Evolutionary conservation across 2,888 invertebrate species (phyloP).

Genomic region (Heliconius charithonia): DNA sequence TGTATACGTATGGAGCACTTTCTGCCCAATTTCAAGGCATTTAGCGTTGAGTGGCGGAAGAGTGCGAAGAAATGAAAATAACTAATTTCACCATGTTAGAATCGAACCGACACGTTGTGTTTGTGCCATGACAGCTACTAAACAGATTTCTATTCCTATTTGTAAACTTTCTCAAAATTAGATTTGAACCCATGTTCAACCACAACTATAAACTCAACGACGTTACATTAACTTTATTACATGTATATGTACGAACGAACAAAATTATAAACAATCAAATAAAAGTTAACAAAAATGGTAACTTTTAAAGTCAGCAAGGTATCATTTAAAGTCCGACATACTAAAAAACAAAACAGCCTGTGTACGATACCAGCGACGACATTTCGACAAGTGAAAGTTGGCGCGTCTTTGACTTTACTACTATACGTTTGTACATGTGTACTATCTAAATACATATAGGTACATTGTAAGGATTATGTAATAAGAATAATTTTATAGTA

Average conservation of each 20-base stretch:
- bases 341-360: not conserved
- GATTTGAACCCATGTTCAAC: not conserved
- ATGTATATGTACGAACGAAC: not conserved
- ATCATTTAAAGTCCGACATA: not conserved
- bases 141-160: not conserved
- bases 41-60: too few species aligned
- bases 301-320: not conserved
- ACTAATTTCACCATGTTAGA: fast-evolving
- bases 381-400: constrained; percentile 32
- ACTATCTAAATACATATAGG: not conserved
- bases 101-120: not conserved
- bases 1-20: not conserved
- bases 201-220: not conserved
- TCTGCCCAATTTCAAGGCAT: too few species aligned
- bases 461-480: not conserved
- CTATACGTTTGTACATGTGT: not conserved
- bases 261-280: not conserved
- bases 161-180: not conserved
- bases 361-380: constrained; percentile 4
- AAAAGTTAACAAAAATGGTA: not conserved
- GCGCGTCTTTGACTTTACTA: constrained; percentile 2
- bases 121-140: not conserved
- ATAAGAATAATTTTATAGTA: not conserved
- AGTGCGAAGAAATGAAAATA: not conserved
- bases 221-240: not conserved